A percentile compares a stretch with the other conserved stretches of the same genome.
These are phyloP conservation scores for Drosophila biarmipes DNA, from an alignment of 1,140 invertebrate genomes.

Conservation along the genomic window DNA sequence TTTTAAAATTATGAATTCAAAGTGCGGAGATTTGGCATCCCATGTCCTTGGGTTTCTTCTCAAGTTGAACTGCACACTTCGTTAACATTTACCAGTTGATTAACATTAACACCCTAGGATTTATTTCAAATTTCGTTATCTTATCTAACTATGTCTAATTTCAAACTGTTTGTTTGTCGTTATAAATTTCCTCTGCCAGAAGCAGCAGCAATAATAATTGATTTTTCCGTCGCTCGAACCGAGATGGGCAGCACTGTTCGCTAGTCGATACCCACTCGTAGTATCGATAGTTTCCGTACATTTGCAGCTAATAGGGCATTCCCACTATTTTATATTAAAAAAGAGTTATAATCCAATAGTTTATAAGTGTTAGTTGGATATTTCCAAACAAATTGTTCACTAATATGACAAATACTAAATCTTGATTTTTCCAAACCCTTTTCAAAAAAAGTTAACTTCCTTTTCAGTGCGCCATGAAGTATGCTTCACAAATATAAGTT, in stretches of 20 bases:
- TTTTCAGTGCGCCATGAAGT: no score
- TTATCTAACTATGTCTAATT: conserved; percentile 61
- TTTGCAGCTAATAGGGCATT: background rate
- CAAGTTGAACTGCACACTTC: background rate
- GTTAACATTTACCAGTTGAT: conserved; percentile 19
- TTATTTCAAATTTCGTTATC: conserved; percentile 45
- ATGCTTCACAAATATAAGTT: no score
- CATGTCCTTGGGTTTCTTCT: conserved; percentile 27
- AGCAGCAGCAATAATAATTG: conserved; percentile 39
- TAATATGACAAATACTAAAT: no score
- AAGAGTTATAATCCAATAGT: no score
- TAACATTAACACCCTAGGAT: background rate
- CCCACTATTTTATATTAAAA: background rate
- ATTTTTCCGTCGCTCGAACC: conserved; percentile 34
- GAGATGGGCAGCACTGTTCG: conserved; percentile 2
- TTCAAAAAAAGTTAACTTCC: no score
- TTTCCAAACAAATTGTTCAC: no score
- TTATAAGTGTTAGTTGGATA: no score
- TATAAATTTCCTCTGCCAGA: conserved; percentile 39
- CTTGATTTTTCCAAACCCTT: no score
- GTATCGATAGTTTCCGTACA: background rate
- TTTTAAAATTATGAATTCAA: conserved; percentile 53
- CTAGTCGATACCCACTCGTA: background rate
- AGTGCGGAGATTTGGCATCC: conserved; percentile 6
- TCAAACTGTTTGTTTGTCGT: conserved; percentile 76